These are phyloP conservation scores for Platanista minor DNA, from an alignment of 2,113 vertebrate species.

Conservation along the genomic window DNA sequence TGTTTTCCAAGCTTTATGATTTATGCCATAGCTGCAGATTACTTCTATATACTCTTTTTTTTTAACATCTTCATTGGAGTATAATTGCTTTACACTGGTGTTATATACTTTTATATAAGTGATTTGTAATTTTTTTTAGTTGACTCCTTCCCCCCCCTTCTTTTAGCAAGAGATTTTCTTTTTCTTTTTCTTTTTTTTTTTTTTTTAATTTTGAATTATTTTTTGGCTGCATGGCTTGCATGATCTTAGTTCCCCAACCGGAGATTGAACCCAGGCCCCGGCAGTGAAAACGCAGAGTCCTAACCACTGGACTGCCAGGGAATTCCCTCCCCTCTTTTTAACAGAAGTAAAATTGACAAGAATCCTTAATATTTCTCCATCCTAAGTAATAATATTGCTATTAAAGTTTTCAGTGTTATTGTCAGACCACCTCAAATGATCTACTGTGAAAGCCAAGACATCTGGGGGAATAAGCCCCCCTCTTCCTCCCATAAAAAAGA, in stretches of 20 bases:
- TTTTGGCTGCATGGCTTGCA: too few species aligned
- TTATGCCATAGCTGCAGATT: not conserved
- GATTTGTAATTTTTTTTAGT: not conserved
- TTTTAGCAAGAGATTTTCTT: too few species aligned
- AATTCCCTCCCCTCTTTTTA: not conserved
- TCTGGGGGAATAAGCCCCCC: not conserved
- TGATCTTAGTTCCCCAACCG: too few species aligned
- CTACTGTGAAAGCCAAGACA: not conserved
- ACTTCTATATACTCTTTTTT: not conserved
- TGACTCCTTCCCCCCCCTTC: not conserved
- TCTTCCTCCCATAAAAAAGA: not conserved
- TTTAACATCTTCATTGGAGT: too few species aligned
- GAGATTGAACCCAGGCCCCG: too few species aligned
- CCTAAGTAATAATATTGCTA: not conserved
- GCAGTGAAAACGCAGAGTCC: too few species aligned
- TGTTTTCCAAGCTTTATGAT: not conserved
- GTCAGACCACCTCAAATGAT: not conserved
- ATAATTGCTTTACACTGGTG: too few species aligned
- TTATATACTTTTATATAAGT: not conserved
- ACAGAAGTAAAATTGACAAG: not conserved
- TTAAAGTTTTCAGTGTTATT: not conserved
- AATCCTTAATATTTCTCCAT: not conserved
- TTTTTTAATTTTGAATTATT: too few species aligned
- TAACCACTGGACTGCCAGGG: too few species aligned
- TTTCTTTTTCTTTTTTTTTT: too few species aligned